Evolutionary conservation across 1,140 invertebrate species (phyloP).

Genomic region (Cyclargus thomasi): DNA sequence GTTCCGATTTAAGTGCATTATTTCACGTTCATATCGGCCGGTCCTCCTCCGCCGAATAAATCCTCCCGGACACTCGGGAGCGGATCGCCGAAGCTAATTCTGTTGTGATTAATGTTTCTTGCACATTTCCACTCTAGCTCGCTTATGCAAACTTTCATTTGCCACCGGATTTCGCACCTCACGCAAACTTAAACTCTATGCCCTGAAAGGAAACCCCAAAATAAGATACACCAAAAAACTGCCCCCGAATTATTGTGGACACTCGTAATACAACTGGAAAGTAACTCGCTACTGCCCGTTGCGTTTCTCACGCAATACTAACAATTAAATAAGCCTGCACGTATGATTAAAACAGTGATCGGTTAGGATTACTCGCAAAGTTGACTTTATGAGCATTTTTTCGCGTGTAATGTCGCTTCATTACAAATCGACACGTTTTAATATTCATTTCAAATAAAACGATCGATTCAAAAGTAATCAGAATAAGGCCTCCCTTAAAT

Average conservation of each 20-base stretch:
- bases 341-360: slow-evolving; percentile 51
- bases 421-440: slow-evolving; percentile 11
- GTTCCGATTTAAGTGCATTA: slow-evolving; percentile 38
- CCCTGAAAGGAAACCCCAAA: neutral
- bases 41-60: slow-evolving; percentile 54
- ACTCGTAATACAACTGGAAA: slow-evolving; percentile 50
- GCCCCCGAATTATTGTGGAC: slow-evolving; percentile 26
- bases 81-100: slow-evolving; percentile 74
- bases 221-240: neutral
- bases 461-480: neutral
- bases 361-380: slow-evolving; percentile 34
- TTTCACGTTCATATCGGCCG: slow-evolving; percentile 44
- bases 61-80: slow-evolving; percentile 64
- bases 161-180: slow-evolving; percentile 14
- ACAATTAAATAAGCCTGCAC: slow-evolving; percentile 60
- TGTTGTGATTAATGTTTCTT: slow-evolving; percentile 72
- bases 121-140: slow-evolving; percentile 66
- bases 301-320: slow-evolving; percentile 70
- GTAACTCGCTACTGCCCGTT: slow-evolving; percentile 56
- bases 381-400: slow-evolving; percentile 19
- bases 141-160: slow-evolving; percentile 37
- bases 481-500: neutral
- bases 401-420: slow-evolving; percentile 18
- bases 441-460: neutral
- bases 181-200: slow-evolving; percentile 36